phyloP scores from a whole-genome alignment of 2,888 invertebrate genomes.

The Synanthedon andrenaeformis region DNA sequence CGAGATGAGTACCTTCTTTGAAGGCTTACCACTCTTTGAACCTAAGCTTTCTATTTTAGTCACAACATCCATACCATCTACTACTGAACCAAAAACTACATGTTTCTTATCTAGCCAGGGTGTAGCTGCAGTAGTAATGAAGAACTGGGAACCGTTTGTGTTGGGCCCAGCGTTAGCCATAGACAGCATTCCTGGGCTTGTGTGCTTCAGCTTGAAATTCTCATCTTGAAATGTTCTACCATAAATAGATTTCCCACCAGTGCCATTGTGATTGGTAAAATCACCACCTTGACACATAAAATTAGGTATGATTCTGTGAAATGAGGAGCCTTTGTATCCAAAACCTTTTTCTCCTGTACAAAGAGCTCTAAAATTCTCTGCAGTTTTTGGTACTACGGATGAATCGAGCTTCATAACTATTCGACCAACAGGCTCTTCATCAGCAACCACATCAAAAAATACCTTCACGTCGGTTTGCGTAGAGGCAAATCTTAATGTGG shows the following conservation, averaged over 20 bases:
- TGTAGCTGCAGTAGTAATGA: conserved; percentile 93
- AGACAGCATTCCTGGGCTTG: conserved; percentile 88
- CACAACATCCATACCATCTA: conserved; percentile 92
- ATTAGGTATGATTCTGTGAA: conserved; percentile 91
- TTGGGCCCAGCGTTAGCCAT: conserved; percentile 97
- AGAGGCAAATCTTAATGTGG: conserved; percentile 47
- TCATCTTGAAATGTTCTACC: conserved; percentile 95
- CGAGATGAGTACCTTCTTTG: conserved; percentile 82
- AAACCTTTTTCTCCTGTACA: conserved; percentile 75
- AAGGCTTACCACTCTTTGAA: conserved; percentile 86
- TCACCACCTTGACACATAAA: conserved; percentile 98
- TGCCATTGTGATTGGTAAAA: conserved; percentile 93
- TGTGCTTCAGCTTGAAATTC: conserved; percentile 93
- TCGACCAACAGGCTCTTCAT: conserved; percentile 82
- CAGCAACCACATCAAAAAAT: conserved; percentile 91
- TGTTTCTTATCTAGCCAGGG: conserved; percentile 95
- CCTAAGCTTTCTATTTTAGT: conserved; percentile 87
- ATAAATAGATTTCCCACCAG: conserved; percentile 96
- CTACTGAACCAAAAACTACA: conserved; percentile 92
- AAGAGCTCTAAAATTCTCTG: conserved; percentile 94
- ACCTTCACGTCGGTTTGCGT: conserved; percentile 68
- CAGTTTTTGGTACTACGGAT: conserved; percentile 93
- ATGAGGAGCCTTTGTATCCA: conserved; percentile 91
- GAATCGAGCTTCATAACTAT: conserved; percentile 88
- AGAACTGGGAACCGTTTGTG: conserved; percentile 98